Evolutionary conservation across 2,888 invertebrate genomes (phyloP).

Genomic region (Diarsia rubi): DNA sequence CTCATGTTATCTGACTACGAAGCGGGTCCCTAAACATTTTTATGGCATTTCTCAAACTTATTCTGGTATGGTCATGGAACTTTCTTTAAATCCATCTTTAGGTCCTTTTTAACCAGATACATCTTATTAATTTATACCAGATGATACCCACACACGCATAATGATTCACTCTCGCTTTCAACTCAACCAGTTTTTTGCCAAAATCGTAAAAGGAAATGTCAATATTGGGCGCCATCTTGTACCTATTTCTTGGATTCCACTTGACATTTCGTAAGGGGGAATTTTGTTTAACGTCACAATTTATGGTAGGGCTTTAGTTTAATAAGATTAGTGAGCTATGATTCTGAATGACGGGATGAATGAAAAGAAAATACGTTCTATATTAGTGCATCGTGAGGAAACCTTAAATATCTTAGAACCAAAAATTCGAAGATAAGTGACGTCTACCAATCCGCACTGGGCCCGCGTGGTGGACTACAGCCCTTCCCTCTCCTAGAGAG

Average conservation of each 20-base stretch:
- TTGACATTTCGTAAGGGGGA: slow-evolving; percentile 26
- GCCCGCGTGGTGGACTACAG: too few species aligned
- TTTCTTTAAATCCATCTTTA: background rate
- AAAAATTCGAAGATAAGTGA: too few species aligned
- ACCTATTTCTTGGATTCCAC: slow-evolving; percentile 17
- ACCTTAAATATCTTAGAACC: too few species aligned
- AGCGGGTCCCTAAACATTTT: background rate
- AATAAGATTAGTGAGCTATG: too few species aligned
- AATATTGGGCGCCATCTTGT: slow-evolving; percentile 33
- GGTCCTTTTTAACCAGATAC: background rate
- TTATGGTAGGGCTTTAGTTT: too few species aligned
- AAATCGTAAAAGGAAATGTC: slow-evolving; percentile 32
- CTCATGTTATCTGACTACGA: too few species aligned
- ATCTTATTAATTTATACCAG: background rate
- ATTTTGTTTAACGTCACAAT: slow-evolving; percentile 5
- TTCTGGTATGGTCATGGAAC: background rate
- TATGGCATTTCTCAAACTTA: background rate
- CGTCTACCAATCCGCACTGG: too few species aligned
- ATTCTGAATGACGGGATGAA: too few species aligned
- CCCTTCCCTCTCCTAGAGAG: too few species aligned
- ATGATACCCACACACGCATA: slow-evolving; percentile 9
- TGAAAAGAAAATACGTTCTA: too few species aligned
- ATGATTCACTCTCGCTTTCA: slow-evolving; percentile 37
- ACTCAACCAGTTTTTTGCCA: slow-evolving; percentile 27
- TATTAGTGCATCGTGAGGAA: too few species aligned